Evolutionary conservation across 1,140 invertebrate species (phyloP), one percentile per base, ranked within the genome.

Genomic region (Leptopilina clavipes): DNA sequence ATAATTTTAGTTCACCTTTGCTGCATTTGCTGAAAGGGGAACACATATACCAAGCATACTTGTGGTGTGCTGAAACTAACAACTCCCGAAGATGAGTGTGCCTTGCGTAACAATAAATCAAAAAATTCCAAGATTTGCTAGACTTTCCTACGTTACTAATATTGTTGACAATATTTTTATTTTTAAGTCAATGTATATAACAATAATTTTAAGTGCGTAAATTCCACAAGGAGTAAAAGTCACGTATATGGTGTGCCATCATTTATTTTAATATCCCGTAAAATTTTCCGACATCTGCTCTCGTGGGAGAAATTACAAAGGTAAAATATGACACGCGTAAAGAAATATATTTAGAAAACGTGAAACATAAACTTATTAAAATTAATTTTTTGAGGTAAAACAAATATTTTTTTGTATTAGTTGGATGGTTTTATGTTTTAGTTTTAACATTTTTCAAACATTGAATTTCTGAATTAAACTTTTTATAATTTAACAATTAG

Each of bases 251-350:
- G 10, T 18, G 22, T 11, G 54, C 54, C n/a, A 10, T 59, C 54
- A 59, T 59, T 59, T 59, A 22, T 59, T 59, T 22, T 59, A 22
- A 59, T 59, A 59, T 59, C 8, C 19, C 54, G 54, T 59, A 59
- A 59, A 59, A 59, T 22, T 22, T 59, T 17, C 1, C 18, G 19
- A 59, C 54, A 10, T 22, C 10, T 22, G n/a, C 54, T 59, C 54
- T 59, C 54, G 54, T 10, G 54, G 54, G n/a, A 59, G 19, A 12
- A 59, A 59, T 59, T 59, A 59, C 18, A 22, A 12, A 40, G n/a
- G 8, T 59, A 7, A 8, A 11, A 22, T 59, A 10, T 59, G 54
- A 52, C 48, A 52, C 48, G 48, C 48, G 9, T 40, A 40, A 40
- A 40, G 2, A 40, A 40, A 31, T 31, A 31, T 31, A 31, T 31